Evolutionary conservation across 2,113 vertebrate species (phyloP), one percentile per base, ranked within the genome.

Genomic region (Etia nguti): DNA sequence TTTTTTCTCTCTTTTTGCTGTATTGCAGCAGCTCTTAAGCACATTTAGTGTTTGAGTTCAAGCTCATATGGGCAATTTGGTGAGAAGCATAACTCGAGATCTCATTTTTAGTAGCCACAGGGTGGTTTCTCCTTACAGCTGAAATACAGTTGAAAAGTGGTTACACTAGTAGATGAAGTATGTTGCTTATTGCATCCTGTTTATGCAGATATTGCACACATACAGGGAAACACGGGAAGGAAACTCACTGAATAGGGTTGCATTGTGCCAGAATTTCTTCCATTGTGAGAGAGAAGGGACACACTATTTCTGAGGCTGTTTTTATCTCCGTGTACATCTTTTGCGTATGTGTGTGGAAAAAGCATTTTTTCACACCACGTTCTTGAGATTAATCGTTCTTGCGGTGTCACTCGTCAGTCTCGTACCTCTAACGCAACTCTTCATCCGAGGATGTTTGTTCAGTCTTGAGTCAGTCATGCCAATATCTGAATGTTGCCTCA

Each of bases 131-230:
- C 26, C 16, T 24, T 79, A 60, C 11, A 79, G 46, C 52, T 83
- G 56, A 81, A 90, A 80, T 89, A 86, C 73, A 55, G 75, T 62
- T 81, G 79, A 88, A 81, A 79, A 85, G 57, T 80, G 54, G 90
- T 91, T 87, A 81, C 75, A 57, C 80, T 73, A 46, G 87, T 86
- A 85, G 79, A 46, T 70, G 88, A 88, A 59, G 70, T 90, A 81
- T 88, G 91, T 82, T 87, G 83, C 7, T 34, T 60, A 87, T 84
- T 89, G 50, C 80, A 89, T 96, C 93, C 93, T 95, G 94, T 96
- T 95, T 94, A 90, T 94, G 82, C 84, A 88, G 77, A 85, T 82
- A 85, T 60, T 4, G n/a, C 80, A 83, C 83, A 83, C 83, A 82
- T 80, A 68, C 38, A 83, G 48, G 59, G 77, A 90, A 84, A 77